Evolutionary conservation across 2,797 vertebrate genomes (phyloP), one percentile per base, ranked within the genome.

Genomic region (Triplophysa bombifrons): DNA sequence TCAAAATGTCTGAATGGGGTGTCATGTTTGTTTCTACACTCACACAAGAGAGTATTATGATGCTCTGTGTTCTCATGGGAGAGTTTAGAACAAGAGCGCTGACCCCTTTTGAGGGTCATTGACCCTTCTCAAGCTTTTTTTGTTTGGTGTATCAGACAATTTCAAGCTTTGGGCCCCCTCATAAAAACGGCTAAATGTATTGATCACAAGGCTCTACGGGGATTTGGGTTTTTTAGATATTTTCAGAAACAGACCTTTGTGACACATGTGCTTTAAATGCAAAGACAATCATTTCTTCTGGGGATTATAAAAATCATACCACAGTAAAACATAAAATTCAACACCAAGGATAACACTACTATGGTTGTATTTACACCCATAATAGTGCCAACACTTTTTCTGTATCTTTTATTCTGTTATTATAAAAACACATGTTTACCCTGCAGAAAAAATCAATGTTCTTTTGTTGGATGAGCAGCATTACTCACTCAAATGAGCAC

Each of bases 11-110:
- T 27, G 7, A 12, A 38, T 70, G 22, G 58, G 61, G 72, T 51
- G 56, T 77, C 41, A 46, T 70, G 70, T 70, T 76, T 77, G 72
- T 72, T 76, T 76, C 55, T 77, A 3, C 27, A 41, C 27, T 73
- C 17, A 56, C 48, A n/a, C 41, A 63, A 48, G 74, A 76, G 71
- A 68, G 6, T 3, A 50, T 76, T 80, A 41, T 74, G 46, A 22
- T 58, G 46, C 46, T 72, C 30, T 67, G 71, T 20, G 25, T 4
- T 63, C 66, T 56, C n/a, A 27, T 14, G 65, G 63, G 70, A 74
- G 30, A 38, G 55, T 65, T 74, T 50, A 16, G 50, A 34, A 58
- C 22, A 27, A 19, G 2, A 2, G n/a, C 13, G 34, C 50, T 80
- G 63, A 67, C 25, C 55, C 56, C 20, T 12, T 10, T 68, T 41